Percentiles rank a stretch among this genome's conserved stretches.
These are phyloP conservation scores for Aphaenogaster rudis DNA, from an alignment of 1,140 invertebrate genomes.

Conservation along the genomic window DNA sequence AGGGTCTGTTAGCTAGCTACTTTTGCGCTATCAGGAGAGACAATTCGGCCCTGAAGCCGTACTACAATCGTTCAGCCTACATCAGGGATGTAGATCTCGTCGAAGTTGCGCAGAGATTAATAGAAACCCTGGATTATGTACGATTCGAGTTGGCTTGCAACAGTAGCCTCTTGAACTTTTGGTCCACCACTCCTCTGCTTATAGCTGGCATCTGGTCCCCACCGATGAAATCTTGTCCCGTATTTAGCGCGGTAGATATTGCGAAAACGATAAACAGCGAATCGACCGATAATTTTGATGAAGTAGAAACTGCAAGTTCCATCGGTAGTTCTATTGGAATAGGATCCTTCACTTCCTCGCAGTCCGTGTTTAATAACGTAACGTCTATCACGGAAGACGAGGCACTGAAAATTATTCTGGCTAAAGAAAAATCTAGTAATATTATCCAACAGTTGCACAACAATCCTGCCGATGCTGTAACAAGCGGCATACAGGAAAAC, in stretches of 20 bases:
- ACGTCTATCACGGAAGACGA: conserved; percentile 87
- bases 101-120: conserved; percentile 91
- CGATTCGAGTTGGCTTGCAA: conserved; percentile 94
- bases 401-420: conserved; percentile 90
- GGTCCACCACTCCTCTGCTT: conserved; percentile 94
- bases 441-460: conserved; percentile 9
- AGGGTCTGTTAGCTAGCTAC: conserved; percentile 95
- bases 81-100: conserved; percentile 93
- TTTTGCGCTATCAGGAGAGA: conserved; percentile 92
- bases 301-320: conserved; percentile 83
- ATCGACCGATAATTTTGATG: conserved; percentile 80
- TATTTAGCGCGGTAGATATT: conserved; percentile 90
- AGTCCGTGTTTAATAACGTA: conserved; percentile 81
- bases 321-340: conserved; percentile 79
- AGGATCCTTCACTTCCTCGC: conserved; percentile 82
- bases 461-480: conserved; percentile 3
- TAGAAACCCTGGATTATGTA: conserved; percentile 93
- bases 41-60: conserved; percentile 91
- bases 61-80: conserved; percentile 93
- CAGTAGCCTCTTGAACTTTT: conserved; percentile 95
- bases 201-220: conserved; percentile 95
- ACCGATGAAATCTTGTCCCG: conserved; percentile 91
- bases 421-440: conserved; percentile 75
- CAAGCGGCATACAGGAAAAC: conserved; percentile 69
- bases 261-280: conserved; percentile 89